Percentiles rank a stretch among this genome's conserved stretches.
These are phyloP conservation scores for Euwallacea similis DNA, from an alignment of 1,140 invertebrate genomes.

Conservation along the genomic window DNA sequence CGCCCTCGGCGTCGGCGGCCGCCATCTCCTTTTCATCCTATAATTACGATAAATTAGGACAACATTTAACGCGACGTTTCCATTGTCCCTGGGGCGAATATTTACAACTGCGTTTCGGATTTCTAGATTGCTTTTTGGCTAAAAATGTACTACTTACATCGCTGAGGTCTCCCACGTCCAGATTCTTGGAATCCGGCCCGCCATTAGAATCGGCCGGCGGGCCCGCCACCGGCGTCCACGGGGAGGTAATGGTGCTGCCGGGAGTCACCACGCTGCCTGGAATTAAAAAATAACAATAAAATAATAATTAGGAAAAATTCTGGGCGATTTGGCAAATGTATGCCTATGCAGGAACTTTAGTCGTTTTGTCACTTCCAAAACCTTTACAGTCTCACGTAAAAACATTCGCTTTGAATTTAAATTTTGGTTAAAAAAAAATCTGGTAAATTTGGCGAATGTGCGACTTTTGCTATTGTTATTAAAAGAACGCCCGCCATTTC, in stretches of 20 bases:
- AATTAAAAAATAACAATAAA: conserved; percentile 26
- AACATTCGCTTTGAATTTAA: too few species aligned
- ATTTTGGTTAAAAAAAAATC: too few species aligned
- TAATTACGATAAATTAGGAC: conserved; percentile 9
- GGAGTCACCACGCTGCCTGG: conserved; percentile 49
- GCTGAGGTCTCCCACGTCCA: conserved; percentile 70
- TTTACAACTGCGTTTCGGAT: too few species aligned
- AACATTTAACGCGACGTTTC: background rate
- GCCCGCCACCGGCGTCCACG: conserved; percentile 70
- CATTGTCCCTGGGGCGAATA: background rate
- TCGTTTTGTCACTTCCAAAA: too few species aligned
- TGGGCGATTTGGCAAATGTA: too few species aligned
- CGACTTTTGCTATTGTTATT: too few species aligned
- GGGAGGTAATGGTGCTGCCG: conserved; percentile 73
- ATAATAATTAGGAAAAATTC: too few species aligned
- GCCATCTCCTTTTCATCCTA: conserved; percentile 88
- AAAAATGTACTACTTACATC: conserved; percentile 59
- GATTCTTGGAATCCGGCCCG: conserved; percentile 68
- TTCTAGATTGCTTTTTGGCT: too few species aligned
- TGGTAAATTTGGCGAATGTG: too few species aligned
- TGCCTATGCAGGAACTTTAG: too few species aligned
- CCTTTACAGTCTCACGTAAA: too few species aligned
- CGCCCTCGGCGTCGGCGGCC: conserved; percentile 96
- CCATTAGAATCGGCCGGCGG: conserved; percentile 66
- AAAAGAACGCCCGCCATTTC: too few species aligned